A percentile compares a stretch with the other conserved stretches of the same genome.
Conservation (phyloP, 2,797 vertebrate species). For the Luscinia megarhynchos region DNA sequence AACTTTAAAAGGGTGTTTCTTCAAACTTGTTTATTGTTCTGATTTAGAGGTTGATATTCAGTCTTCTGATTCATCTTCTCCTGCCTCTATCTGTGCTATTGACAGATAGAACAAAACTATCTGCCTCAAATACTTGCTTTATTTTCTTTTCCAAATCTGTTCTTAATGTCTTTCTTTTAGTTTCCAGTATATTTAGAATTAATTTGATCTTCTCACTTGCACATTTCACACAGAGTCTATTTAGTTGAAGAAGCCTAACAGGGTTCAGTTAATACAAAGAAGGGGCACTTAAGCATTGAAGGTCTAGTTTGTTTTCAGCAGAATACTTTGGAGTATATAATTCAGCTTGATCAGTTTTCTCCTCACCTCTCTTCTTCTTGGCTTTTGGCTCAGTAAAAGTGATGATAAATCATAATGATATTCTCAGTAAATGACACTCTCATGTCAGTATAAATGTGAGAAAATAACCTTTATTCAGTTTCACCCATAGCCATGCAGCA, state of each 20-base stretch:
- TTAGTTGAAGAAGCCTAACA: neutral
- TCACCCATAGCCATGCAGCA: neutral
- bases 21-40: neutral
- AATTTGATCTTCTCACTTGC: neutral
- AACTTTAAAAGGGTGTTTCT: neutral
- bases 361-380: neutral
- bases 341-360: neutral
- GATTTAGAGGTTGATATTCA: neutral
- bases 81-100: neutral
- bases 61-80: neutral
- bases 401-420: neutral
- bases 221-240: neutral
- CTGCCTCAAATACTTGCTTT: neutral
- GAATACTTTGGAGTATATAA: neutral
- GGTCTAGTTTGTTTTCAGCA: neutral
- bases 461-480: neutral
- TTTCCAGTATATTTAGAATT: neutral
- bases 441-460: neutral
- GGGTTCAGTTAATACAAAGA: neutral
- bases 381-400: neutral
- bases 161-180: neutral
- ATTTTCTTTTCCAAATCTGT: neutral
- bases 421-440: neutral
- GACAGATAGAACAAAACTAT: neutral
- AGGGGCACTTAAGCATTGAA: neutral